Percentiles rank a stretch among this genome's conserved stretches.
phyloP scores from a whole-genome alignment of 2,797 vertebrate species.

The Distichodus sexfasciatus region DNA sequence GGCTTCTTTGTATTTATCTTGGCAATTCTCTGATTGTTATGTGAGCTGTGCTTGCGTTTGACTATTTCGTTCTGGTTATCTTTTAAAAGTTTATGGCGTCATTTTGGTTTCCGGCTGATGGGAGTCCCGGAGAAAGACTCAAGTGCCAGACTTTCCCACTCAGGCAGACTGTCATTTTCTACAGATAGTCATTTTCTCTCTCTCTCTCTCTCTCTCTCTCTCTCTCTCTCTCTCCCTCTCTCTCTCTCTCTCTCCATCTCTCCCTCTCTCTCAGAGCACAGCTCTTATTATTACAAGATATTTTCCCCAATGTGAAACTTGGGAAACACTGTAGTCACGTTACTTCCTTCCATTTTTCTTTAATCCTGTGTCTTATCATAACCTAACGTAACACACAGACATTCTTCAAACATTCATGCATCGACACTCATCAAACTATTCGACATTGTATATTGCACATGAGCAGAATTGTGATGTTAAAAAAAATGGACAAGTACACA shows the following conservation, averaged over 20 bases:
- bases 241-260: too few species aligned
- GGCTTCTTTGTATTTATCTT: conserved; percentile 55
- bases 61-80: conserved; percentile 12
- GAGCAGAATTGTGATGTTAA: not conserved
- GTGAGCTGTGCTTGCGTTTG: not conserved
- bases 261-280: not conserved
- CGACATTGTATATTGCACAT: too few species aligned
- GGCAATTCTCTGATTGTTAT: conserved; percentile 30
- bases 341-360: too few species aligned
- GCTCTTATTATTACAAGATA: not conserved
- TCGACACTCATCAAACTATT: too few species aligned
- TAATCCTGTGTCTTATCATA: too few species aligned
- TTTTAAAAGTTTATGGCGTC: conserved; percentile 30
- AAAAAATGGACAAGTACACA: not conserved
- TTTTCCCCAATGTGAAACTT: too few species aligned
- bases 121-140: not conserved
- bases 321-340: too few species aligned
- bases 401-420: too few species aligned
- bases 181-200: not conserved
- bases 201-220: too few species aligned
- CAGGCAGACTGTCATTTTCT: conserved; percentile 7
- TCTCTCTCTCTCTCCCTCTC: too few species aligned
- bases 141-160: conserved; percentile 28
- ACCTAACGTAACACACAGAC: too few species aligned
- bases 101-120: conserved; percentile 27